These are phyloP conservation scores for Actinia tenebrosa DNA, from an alignment of 64 coral and sea anemone species.

Conservation along the genomic window DNA sequence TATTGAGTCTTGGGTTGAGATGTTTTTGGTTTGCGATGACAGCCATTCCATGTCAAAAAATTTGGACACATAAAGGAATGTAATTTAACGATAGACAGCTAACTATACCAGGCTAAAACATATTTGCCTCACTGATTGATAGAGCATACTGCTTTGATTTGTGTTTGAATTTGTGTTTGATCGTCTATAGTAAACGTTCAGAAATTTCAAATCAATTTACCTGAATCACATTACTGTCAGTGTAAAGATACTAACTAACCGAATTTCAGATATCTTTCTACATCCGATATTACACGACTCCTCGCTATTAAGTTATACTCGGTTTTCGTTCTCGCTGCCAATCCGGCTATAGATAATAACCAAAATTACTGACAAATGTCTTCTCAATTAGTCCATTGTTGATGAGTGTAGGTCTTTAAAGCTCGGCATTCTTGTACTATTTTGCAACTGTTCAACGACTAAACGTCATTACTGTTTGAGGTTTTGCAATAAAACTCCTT, in stretches of 20 bases:
- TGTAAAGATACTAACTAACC: background rate
- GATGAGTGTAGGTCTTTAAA: background rate
- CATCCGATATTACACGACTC: too few relatives aligned
- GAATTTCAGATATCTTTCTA: background rate
- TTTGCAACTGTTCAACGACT: background rate
- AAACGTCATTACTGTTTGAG: background rate
- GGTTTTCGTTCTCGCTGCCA: too few relatives aligned
- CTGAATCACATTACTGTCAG: background rate
- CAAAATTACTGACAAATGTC: too few relatives aligned
- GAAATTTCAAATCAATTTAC: background rate
- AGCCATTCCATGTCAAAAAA: too few relatives aligned
- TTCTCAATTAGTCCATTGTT: background rate
- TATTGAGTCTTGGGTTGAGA: too few relatives aligned
- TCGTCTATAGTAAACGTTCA: background rate
- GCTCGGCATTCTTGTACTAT: too few relatives aligned
- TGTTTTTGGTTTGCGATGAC: background rate
- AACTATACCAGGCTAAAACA: background rate
- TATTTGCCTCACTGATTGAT: background rate
- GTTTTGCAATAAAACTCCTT: background rate
- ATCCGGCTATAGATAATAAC: too few relatives aligned
- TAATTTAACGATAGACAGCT: background rate
- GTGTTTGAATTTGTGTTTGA: background rate
- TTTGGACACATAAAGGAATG: background rate
- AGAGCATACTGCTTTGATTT: background rate
- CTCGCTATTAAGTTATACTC: too few relatives aligned